phyloP scores from a whole-genome alignment of 2,113 vertebrate species.

The Salvator merianae region DNA sequence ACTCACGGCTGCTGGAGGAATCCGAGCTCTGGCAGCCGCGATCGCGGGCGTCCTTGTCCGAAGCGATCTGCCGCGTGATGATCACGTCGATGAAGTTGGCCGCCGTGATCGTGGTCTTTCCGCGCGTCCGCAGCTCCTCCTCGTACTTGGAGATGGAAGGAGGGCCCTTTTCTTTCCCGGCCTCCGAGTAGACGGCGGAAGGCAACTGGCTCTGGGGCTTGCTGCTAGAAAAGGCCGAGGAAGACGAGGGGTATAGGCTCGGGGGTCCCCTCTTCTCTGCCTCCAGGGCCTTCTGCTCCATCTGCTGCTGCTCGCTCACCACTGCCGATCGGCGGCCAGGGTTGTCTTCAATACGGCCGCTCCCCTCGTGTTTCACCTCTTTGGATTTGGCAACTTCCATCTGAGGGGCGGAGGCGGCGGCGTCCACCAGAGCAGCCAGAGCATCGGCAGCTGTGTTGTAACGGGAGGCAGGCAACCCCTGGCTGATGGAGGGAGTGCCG shows the following conservation, averaged over 20 bases:
- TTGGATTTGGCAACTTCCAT: conserved; percentile 94
- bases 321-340: conserved; percentile 79
- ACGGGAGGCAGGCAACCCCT: conserved; percentile 84
- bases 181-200: conserved; percentile 84
- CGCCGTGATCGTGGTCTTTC: conserved; percentile 98
- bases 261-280: conserved; percentile 83
- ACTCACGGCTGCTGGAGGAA: conserved; percentile 94
- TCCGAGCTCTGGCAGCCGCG: conserved; percentile 94
- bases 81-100: conserved; percentile 99
- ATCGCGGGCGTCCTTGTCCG: conserved; percentile 94
- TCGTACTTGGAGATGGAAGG: conserved; percentile 95
- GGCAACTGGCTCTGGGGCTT: conserved; percentile 81
- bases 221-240: conserved; percentile 77
- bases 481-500: conserved; percentile 77
- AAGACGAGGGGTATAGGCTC: conserved; percentile 78
- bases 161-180: conserved; percentile 89
- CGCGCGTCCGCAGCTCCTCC: conserved; percentile 94
- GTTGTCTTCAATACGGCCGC: conserved; percentile 83
- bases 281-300: conserved; percentile 77
- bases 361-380: conserved; percentile 86
- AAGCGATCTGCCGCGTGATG: conserved; percentile 97
- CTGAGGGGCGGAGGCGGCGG: conserved; percentile 91
- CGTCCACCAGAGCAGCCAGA: conserved; percentile 93
- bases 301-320: conserved; percentile 75
- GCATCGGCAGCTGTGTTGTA: conserved; percentile 95